Evolutionary conservation across 2,797 vertebrate species (phyloP), one percentile per base, ranked within the genome.

Genomic region (Ispidina picta): DNA sequence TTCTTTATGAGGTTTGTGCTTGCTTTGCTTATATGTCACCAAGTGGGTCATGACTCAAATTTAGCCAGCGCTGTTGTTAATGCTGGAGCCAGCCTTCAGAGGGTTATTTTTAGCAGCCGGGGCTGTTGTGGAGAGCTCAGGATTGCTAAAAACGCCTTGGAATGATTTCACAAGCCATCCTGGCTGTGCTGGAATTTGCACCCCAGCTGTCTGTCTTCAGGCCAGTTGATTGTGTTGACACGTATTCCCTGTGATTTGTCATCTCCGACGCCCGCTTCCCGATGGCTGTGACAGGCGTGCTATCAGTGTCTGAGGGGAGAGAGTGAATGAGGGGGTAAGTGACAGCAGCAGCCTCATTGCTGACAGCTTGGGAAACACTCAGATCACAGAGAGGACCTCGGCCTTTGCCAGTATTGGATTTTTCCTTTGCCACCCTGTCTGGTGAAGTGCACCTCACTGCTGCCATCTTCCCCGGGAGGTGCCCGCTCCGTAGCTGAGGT

Each of bases 191-290:
- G 95, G 95, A 96, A 96, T 96, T 92, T 89, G 92, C 63, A 9
- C 88, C 77, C 91, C 93, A 91, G 94, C 94, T 96, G 95, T 92
- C 95, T 96, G 94, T 96, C 96, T 96, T 70, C 60, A 16, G 94
- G 94, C 94, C 92, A 44, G 83, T 71, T 37, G 91, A 81, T 94
- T 88, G 96, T 95, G 96, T 94, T 96, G 93, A 97, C 92, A 90
- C 85, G 29, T 33, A 41, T 77, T 95, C 94, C 82, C 96, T 96
- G 93, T 10, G 77, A 96, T 97, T 95, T 96, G 96, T 96, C 96
- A 95, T 93, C 95, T 14, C 86, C 41, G 86, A 54, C 85, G 93
- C 86, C 59, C 12, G 64, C 83, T 71, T 74, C 1, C 48, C 74
- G 5, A 37, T 17, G 94, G 74, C 95, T 93, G 93, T 96, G 95